Evolutionary conservation across 53 echinoderm and acorn worm genomes (phyloP), one percentile per base, ranked within the genome.

Genomic region (Pentamera pediparva): DNA sequence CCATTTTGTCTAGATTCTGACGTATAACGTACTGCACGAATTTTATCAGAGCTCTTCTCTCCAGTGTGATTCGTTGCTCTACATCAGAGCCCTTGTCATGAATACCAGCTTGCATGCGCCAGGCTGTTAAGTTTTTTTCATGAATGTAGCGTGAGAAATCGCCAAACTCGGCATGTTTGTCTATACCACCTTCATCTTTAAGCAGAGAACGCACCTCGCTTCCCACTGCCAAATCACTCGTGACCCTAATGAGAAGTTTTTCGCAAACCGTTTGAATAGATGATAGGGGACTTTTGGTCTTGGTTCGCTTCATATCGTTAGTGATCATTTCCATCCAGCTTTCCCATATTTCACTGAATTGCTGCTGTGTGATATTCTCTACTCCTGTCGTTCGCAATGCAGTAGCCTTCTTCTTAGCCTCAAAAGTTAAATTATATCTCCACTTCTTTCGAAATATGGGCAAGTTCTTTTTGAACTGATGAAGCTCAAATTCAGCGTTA

Each of bases 201-300:
- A 65, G 38, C 15, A 65, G 15, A 15, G 20, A 28, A 25, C 22
- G 38, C 4, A 65, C 26, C 41, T 65, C 65, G 41, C 39, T 65
- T 25, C 65, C 65, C 9, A 65, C 65, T 38, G 39, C 65, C 65
- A 65, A 39, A 27, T 37, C 65, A 39, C 65, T 65, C 36, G 65
- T 65, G 41, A 65, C 26, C 12, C 40, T 38, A 7, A 65, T 15
- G 25, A 65, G 65, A 1, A 65, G 39, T 11, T 65, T 65, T 65
- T 65, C 65, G 65, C 65, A 65, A 65, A 39, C 0, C 4, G 5
- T 22, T 39, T 65, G 41, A 2, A 65, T 28, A 4, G 65, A 65
- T 6, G 35, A 6, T 21, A 21, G 22, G 6, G 39, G 9, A 37
- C 38, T 39, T 13, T 65, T 37, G 27, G 12, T 22, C 6, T 38